Evolutionary conservation across 2,797 vertebrate species (phyloP), one percentile per base, ranked within the genome.

Genomic region (Scleropages formosus): DNA sequence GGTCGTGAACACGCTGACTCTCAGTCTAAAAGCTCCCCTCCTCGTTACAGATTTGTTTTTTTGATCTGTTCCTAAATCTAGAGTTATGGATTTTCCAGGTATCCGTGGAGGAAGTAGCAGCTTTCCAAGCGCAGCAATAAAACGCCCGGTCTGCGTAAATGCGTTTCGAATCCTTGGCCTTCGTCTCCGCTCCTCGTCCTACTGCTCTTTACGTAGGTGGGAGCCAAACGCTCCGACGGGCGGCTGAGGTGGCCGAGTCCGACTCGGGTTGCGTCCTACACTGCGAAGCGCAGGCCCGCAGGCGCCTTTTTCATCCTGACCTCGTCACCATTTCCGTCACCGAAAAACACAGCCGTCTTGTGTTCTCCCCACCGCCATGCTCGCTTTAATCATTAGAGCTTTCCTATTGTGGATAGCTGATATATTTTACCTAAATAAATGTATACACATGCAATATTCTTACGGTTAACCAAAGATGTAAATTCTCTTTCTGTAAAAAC

Each of bases 391-490:
- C 66, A 70, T 12, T 73, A 11, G 77, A 80, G 82, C 56, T 78
- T 67, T 76, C 78, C 51, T 27, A 78, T 84, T 80, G 82, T 79
- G 83, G 83, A 84, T 78, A 80, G 76, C 76, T 60, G 74, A 77
- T 58, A 77, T 85, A 84, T 88, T 87, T 79, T 84, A 80, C 79
- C 70, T 84, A 67, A 84, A 82, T 84, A 80, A 85, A 84, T 86
- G 31, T 84, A 82, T 82, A 87, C 85, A 82, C 85, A 84, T 87
- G 83, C 82, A 72, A 80, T 73, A 51, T 83, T 87, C 82, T 78
- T 79, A 84, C 80, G 79, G 89, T 90, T 89, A 90, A 90, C 90
- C 88, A 85, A 80, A 75, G 58, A 84, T 85, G 84, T 87, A 78
- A 88, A 88, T 87, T 85, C 75, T 81, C 87, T 88, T 87, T 89